A percentile compares a stretch with the other conserved stretches of the same genome.
phyloP scores from a whole-genome alignment of 2,113 vertebrate species.

The Seriola quinqueradiata region DNA sequence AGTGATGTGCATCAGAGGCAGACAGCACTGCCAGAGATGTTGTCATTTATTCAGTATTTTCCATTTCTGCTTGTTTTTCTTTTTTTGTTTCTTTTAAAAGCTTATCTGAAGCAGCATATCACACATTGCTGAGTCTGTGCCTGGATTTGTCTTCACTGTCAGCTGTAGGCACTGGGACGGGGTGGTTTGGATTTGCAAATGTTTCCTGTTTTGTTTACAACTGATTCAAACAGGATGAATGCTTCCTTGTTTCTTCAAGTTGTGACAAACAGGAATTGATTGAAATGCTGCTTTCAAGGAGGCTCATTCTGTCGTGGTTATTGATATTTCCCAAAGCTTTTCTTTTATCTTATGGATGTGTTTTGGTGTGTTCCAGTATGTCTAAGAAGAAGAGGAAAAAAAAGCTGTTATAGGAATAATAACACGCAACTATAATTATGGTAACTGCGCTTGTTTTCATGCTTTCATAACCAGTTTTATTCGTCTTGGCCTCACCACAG shows the following conservation, averaged over 20 bases:
- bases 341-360: background rate
- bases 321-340: background rate
- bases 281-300: background rate
- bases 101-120: slow-evolving; percentile 30
- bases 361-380: too few species aligned
- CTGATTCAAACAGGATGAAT: slow-evolving; percentile 24
- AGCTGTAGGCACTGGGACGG: background rate
- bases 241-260: slow-evolving; percentile 7
- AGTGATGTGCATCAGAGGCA: slow-evolving; percentile 27
- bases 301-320: too few species aligned
- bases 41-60: slow-evolving; percentile 47
- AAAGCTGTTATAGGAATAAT: too few species aligned
- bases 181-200: background rate
- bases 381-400: too few species aligned
- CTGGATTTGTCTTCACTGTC: slow-evolving; percentile 23
- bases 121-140: slow-evolving; percentile 3
- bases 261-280: background rate
- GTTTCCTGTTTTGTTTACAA: slow-evolving; percentile 34
- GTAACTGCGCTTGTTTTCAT: too few species aligned
- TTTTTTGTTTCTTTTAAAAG: background rate
- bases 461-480: too few species aligned
- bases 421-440: too few species aligned
- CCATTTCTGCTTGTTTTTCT: background rate
- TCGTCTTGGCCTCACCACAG: too few species aligned
- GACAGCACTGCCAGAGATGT: slow-evolving; percentile 1